Conservation (phyloP, 2,888 invertebrate species). For the Acronicta aceris region DNA sequence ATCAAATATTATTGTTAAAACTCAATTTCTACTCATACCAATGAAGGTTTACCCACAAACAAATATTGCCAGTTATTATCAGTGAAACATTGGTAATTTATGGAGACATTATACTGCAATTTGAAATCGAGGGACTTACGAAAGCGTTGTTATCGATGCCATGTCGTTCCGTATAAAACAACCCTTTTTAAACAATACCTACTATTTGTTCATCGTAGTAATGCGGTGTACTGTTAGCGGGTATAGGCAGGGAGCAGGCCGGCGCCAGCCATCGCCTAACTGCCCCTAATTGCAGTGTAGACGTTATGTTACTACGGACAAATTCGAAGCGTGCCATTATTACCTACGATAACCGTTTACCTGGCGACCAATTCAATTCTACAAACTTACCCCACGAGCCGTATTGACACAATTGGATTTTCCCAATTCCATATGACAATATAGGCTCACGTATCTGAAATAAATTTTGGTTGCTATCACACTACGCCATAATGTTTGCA, state of each 20-base stretch:
- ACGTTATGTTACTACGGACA: slow-evolving; percentile 67
- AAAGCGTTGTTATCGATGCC: slow-evolving; percentile 16
- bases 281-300: slow-evolving; percentile 75
- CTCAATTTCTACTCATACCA: neutral
- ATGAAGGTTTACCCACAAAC: slow-evolving; percentile 2
- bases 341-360: slow-evolving; percentile 78
- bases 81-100: slow-evolving; percentile 23
- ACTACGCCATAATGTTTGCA: slow-evolving; percentile 60
- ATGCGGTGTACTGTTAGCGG: slow-evolving; percentile 39
- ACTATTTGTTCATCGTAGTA: slow-evolving; percentile 42
- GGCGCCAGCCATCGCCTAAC: slow-evolving; percentile 66
- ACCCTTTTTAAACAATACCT: slow-evolving; percentile 46
- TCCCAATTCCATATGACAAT: slow-evolving; percentile 76
- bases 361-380: slow-evolving; percentile 76
- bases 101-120: slow-evolving; percentile 41
- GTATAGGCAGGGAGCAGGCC: slow-evolving; percentile 35
- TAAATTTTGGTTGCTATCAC: slow-evolving; percentile 68
- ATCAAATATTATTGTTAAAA: no score
- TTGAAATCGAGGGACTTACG: slow-evolving; percentile 20
- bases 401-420: slow-evolving; percentile 78
- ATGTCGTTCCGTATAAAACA: slow-evolving; percentile 22
- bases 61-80: slow-evolving; percentile 16
- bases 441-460: slow-evolving; percentile 69
- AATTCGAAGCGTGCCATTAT: slow-evolving; percentile 72
- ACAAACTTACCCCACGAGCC: slow-evolving; percentile 66